A percentile compares a stretch with the other conserved stretches of the same genome.
Conservation (phyloP, 2,113 vertebrate species). For the Catharus fuscescens region DNA sequence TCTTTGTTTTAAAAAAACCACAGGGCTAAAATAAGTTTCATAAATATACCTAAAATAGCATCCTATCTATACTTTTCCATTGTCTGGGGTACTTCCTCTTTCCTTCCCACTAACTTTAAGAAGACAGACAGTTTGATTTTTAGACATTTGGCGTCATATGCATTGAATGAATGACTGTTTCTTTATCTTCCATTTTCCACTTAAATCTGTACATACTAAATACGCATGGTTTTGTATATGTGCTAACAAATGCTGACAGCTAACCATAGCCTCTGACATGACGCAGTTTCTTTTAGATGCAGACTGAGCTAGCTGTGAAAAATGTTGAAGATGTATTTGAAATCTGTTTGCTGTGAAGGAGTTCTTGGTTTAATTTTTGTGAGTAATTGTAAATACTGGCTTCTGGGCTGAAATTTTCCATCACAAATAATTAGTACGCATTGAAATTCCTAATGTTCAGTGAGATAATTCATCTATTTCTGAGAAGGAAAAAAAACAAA, state of each 20-base stretch:
- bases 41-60: not conserved
- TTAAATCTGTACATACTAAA: conserved; percentile 7
- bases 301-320: not conserved
- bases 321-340: not conserved
- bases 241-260: not conserved
- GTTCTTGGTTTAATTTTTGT: not conserved
- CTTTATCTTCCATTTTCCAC: not conserved
- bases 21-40: not conserved
- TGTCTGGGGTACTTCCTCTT: conserved; percentile 16
- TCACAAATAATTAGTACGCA: not conserved
- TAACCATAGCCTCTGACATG: not conserved
- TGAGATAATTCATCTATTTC: not conserved
- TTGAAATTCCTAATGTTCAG: not conserved
- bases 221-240: not conserved
- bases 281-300: not conserved
- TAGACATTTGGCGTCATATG: not conserved
- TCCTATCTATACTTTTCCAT: not conserved
- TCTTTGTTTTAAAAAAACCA: not conserved
- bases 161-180: not conserved
- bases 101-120: not conserved
- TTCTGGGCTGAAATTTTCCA: not conserved
- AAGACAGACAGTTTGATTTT: not conserved
- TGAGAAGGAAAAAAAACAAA: not conserved
- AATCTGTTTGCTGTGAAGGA: not conserved
- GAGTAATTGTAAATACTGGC: not conserved